These are phyloP conservation scores for Acrobeloides nanus DNA, from an alignment of 2,888 invertebrate genomes.

Conservation along the genomic window DNA sequence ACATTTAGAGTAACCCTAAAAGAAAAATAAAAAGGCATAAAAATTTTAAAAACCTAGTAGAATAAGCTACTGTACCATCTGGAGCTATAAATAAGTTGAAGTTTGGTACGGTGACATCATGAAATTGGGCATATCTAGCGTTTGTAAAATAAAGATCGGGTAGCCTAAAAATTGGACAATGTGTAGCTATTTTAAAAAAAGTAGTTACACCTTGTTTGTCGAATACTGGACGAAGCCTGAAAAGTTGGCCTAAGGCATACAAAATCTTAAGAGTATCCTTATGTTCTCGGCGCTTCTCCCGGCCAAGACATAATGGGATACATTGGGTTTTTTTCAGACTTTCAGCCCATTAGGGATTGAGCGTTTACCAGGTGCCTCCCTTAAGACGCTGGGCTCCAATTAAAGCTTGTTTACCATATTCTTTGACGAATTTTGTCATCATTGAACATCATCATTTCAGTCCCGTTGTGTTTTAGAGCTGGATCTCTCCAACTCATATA, in stretches of 20 bases:
- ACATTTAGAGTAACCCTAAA: conserved; percentile 34
- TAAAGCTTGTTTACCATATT: conserved; percentile 11
- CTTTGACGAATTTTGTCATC: conserved; percentile 7
- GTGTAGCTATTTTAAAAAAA: too few species aligned
- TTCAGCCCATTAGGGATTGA: too few species aligned
- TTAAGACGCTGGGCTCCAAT: too few species aligned
- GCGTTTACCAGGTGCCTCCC: too few species aligned
- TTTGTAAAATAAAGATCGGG: conserved; percentile 44
- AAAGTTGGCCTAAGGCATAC: too few species aligned
- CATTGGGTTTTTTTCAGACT: too few species aligned
- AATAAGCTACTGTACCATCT: conserved; percentile 31
- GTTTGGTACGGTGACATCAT: conserved; percentile 45
- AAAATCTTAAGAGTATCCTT: too few species aligned
- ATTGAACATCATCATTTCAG: conserved; percentile 20
- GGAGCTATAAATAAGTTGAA: conserved; percentile 45
- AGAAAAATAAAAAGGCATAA: too few species aligned
- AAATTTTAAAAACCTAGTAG: not conserved
- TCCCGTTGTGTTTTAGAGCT: conserved; percentile 30
- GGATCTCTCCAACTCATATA: conserved; percentile 24
- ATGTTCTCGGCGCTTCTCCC: too few species aligned
- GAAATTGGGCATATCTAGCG: conserved; percentile 15
- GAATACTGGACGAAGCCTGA: too few species aligned
- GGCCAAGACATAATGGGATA: too few species aligned
- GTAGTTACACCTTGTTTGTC: too few species aligned
- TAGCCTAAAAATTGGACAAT: conserved; percentile 27